Base-by-base conservation (phyloP, 1,140 invertebrate species). In the Drosophila kikkawai region DNA sequence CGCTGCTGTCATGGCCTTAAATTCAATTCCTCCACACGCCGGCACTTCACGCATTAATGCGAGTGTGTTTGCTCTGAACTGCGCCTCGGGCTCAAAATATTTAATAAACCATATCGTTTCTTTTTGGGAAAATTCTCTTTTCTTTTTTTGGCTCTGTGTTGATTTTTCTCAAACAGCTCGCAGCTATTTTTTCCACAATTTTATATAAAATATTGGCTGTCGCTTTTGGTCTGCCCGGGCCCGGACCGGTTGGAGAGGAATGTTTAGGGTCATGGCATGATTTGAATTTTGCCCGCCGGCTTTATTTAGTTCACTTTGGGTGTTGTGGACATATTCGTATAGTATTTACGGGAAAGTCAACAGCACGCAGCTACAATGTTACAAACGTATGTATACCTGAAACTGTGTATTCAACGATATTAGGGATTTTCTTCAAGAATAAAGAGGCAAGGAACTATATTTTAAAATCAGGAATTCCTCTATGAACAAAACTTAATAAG, bases 31-130 rank as follows among this genome's bases (percentile, higher is more conserved):
- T 56, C 55, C 36, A 7, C 59, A 47, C 37, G 4, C 51, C 19
- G 34, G 19, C 34, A 56, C 19, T 39, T 56, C 19, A 56, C 53
- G 53, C 65, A 65, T 61, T 56, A 55, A 63, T 29, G 48, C 59
- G 17, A 48, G 78, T 73, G 78, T 81, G 81, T 61, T 80, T 73
- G 71, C 64, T 75, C 36, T 64, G 42, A 65, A 77, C 48, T 55
- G 47, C 26, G 80, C 81, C 71, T 19, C 44, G 64, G 80, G 81
- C 76, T 70, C 19, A n/a, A 83, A 83, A 83, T 83, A 83, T 83
- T 83, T 83, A 83, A 83, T 83, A 83, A 83, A 83, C 80, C 80
- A 83, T 83, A 83, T 79, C 75, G 70, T 60, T 75, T 76, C 51
- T 79, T 70, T 82, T 65, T 78, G 15, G 37, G 39, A 58, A 58